Evolutionary conservation across 2,797 vertebrate species (phyloP).

Genomic region (Gymnocypris eckloni): DNA sequence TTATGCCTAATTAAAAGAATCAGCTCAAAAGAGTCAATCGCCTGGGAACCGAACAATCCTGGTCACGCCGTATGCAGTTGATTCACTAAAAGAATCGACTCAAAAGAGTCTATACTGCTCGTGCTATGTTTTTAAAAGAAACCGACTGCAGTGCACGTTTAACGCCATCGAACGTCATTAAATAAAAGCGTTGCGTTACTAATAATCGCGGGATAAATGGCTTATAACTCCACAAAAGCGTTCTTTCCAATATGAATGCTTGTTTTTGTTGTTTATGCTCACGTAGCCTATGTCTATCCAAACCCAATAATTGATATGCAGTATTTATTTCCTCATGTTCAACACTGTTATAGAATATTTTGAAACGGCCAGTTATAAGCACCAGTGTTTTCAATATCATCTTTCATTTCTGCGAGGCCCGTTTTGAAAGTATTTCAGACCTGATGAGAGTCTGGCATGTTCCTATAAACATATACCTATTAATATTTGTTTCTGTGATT

Average conservation of each 20-base stretch:
- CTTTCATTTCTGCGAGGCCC: background rate
- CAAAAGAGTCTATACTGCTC: constrained; percentile 13
- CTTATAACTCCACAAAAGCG: background rate
- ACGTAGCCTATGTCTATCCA: background rate
- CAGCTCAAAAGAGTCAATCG: constrained; percentile 4
- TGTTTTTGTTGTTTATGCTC: background rate
- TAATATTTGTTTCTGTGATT: background rate
- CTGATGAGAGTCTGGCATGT: background rate
- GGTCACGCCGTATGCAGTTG: background rate
- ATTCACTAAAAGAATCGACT: constrained; percentile 28
- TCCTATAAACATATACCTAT: background rate
- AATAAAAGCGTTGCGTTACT: background rate
- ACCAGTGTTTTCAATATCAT: background rate
- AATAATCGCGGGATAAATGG: background rate
- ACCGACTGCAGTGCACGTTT: background rate
- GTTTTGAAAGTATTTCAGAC: background rate
- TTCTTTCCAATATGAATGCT: background rate
- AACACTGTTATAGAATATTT: background rate
- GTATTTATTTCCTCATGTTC: background rate
- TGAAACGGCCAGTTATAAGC: background rate
- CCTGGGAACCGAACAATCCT: background rate
- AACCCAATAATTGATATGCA: background rate
- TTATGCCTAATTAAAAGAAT: background rate
- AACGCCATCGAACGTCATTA: background rate
- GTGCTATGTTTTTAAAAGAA: background rate